These are phyloP conservation scores for Epinephelus malabaricus DNA, from an alignment of 2,797 vertebrate genomes.

Conservation along the genomic window DNA sequence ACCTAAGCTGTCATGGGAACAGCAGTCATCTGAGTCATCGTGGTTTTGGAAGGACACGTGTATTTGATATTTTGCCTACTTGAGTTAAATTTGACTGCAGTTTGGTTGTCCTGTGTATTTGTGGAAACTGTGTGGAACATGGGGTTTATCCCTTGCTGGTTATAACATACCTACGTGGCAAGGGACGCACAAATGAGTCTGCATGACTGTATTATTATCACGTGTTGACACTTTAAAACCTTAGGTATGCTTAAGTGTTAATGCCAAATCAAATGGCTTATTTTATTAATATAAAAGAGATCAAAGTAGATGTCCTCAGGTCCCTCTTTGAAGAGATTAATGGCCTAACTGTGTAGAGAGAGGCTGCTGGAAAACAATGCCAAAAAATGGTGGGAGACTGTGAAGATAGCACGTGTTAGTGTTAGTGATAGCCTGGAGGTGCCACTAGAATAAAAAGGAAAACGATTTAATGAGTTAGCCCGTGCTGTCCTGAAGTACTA, in stretches of 20 bases:
- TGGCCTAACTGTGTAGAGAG: slow-evolving; percentile 28
- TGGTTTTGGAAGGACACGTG: slow-evolving; percentile 67
- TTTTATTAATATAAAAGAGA: slow-evolving; percentile 27
- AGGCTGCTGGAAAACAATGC: slow-evolving; percentile 25
- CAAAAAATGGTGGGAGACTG: background rate
- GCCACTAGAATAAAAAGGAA: slow-evolving; percentile 39
- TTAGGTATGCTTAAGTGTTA: background rate
- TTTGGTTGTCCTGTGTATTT: slow-evolving; percentile 49
- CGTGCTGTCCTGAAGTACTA: slow-evolving; percentile 15
- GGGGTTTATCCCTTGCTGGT: slow-evolving; percentile 18
- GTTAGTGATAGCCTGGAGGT: slow-evolving; percentile 23
- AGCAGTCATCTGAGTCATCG: slow-evolving; percentile 68
- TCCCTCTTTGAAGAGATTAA: slow-evolving; percentile 25
- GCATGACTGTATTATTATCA: slow-evolving; percentile 6
- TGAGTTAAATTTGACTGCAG: slow-evolving; percentile 53
- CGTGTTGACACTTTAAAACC: slow-evolving; percentile 22
- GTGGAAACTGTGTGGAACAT: slow-evolving; percentile 28
- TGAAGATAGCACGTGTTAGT: slow-evolving; percentile 29
- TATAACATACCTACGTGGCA: slow-evolving; percentile 9
- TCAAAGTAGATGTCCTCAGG: slow-evolving; percentile 16
- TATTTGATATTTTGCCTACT: slow-evolving; percentile 66
- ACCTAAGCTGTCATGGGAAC: slow-evolving; percentile 68
- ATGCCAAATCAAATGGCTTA: slow-evolving; percentile 14
- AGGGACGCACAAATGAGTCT: slow-evolving; percentile 28
- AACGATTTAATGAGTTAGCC: slow-evolving; percentile 33